Evolutionary conservation across 1,140 invertebrate genomes (phyloP), one percentile per base, ranked within the genome.

Genomic region (Samia ricini): DNA sequence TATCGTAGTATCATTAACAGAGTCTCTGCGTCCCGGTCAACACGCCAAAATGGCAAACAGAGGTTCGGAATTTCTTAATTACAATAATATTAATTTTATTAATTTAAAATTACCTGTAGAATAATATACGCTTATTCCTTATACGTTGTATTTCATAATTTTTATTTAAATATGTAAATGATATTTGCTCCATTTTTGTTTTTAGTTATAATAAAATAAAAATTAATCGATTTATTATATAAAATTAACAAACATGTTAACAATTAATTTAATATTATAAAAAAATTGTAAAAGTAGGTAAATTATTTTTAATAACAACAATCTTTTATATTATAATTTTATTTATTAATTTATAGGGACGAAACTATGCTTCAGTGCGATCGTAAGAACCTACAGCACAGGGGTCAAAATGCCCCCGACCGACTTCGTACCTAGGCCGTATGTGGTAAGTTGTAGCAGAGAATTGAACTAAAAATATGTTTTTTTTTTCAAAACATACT

Each of bases 401-500:
- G 61, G 63, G 15, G 73, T 76, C 8, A 69, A 81, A 60, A 72
- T 91, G 61, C 90, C 91, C 22, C 73, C 76, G 71, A 89, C 80
- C 68, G 73, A 88, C 63, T 91, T 88, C 67, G 56, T 61, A 59
- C 87, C 91, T 3, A 81, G 85, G 64, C 69, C 77, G 63, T 91
- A 91, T 74, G 60, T 64, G 23, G 91, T 91, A 73, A 81, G 82
- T 72, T 50, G 7, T 54, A n/a, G n/a, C n/a, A n/a, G n/a, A n/a
- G n/a, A n/a, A n/a, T n/a, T n/a, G n/a, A n/a, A n/a, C n/a, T n/a
- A n/a, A n/a, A n/a, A n/a, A n/a, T n/a, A n/a, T n/a, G n/a, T n/a
- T n/a, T n/a, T n/a, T n/a, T n/a, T n/a, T n/a, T n/a, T n/a, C n/a
- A n/a, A 10, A 20, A 49, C 6, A 49, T 7, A 5, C 19, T 49